Conservation (phyloP, 2,888 invertebrate genomes). For the Acanthosepion lycidas region DNA sequence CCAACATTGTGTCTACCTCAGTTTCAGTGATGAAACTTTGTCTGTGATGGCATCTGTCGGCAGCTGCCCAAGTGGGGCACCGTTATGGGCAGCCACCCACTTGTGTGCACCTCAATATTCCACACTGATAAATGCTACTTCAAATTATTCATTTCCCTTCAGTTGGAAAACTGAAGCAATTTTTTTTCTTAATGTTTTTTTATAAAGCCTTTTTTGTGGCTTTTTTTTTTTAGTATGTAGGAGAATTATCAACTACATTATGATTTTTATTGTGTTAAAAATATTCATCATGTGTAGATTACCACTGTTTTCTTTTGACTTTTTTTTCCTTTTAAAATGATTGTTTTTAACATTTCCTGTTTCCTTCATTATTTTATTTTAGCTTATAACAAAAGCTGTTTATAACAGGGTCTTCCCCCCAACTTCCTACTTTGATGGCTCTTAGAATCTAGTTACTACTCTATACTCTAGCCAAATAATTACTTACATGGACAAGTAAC, state of each 20-base stretch:
- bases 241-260: slow-evolving; percentile 17
- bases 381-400: slow-evolving; percentile 25
- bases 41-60: slow-evolving; percentile 33
- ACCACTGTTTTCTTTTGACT: neutral
- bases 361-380: neutral
- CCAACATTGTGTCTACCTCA: slow-evolving; percentile 33
- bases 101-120: slow-evolving; percentile 17
- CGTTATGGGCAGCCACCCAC: neutral
- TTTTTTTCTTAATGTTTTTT: neutral
- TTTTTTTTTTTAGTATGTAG: neutral
- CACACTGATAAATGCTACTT: slow-evolving; percentile 33
- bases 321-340: neutral
- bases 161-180: neutral
- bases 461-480: neutral
- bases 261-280: neutral
- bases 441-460: neutral
- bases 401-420: neutral
- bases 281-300: slow-evolving; percentile 1
- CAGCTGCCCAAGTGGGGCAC: slow-evolving; percentile 33
- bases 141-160: neutral
- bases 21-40: slow-evolving; percentile 21
- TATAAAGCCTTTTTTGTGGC: neutral
- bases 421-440: neutral
- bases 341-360: neutral
- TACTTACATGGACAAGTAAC: neutral